Evolutionary conservation across 2,797 vertebrate species (phyloP), one percentile per base, ranked within the genome.

Genomic region (Notoglanidium macrostoma): DNA sequence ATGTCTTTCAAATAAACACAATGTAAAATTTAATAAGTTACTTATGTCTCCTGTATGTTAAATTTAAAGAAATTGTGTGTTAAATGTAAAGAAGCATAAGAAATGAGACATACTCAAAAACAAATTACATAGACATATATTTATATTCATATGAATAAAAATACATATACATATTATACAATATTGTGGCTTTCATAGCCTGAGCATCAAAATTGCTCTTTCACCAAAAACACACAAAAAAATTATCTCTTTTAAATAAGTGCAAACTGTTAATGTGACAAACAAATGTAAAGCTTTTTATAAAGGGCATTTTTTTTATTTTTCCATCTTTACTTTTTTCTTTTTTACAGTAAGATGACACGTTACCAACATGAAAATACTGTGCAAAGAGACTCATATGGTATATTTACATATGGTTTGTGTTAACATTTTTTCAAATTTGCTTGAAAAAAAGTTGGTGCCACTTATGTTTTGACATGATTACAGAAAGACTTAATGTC

Each of bases 101-200:
- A 90, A 93, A 90, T 81, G 88, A 72, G 85, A 92, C 90, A 93
- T 91, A 90, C 85, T 79, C 86, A 85, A 89, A 87, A 32, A 63
- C 92, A 91, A 94, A 94, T 93, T 95, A 96, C 95, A 95, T 95
- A 95, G 95, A 96, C 95, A 95, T 96, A 96, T 95, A 96, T 96
- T 96, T 96, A 95, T 96, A 95, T 95, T 94, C 94, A 96, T 96
- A 96, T 95, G 94, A 96, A 95, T 95, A 95, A 95, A 96, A 96
- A 96, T 95, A 96, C 95, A 96, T 96, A 94, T 95, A 96, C 94
- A 96, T 94, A 94, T 95, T 95, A 93, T 96, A 96, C 95, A 96
- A 92, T 94, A 95, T 96, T 90, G 92, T 91, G 94, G 91, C 92
- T 87, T 87, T 83, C 85, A 88, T 88, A 82, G 92, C 94, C 90